These are phyloP conservation scores for Porphyrio hochstetteri DNA, from an alignment of 2,113 vertebrate species.

Conservation along the genomic window DNA sequence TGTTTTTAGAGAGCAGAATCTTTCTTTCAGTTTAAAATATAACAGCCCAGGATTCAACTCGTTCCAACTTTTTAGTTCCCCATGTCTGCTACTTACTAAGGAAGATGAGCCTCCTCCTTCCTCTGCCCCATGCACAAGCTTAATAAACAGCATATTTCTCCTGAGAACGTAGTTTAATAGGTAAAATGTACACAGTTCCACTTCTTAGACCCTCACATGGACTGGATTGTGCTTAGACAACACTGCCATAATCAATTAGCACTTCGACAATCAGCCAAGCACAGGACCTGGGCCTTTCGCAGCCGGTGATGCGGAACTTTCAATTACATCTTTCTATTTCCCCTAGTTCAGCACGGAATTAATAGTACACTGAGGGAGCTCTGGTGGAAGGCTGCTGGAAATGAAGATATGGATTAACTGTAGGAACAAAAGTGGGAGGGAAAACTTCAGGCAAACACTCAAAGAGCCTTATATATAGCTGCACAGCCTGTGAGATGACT, in stretches of 20 bases:
- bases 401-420: background rate
- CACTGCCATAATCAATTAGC: background rate
- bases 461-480: background rate
- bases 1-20: background rate
- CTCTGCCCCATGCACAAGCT: background rate
- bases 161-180: background rate
- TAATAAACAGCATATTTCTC: background rate
- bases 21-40: background rate
- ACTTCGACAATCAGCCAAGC: background rate
- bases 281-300: background rate
- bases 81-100: background rate
- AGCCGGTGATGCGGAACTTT: slow-evolving; percentile 22
- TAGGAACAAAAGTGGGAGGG: background rate
- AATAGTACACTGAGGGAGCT: background rate
- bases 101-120: background rate
- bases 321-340: background rate
- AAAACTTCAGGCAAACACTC: background rate
- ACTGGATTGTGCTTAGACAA: background rate
- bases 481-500: background rate
- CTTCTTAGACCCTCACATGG: background rate
- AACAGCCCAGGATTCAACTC: background rate
- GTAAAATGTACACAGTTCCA: background rate
- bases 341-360: slow-evolving; percentile 17
- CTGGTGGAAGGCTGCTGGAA: background rate
- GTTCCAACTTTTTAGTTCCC: background rate